Evolutionary conservation across 2,888 invertebrate genomes (phyloP).

Genomic region (Agrotis exclamationis): DNA sequence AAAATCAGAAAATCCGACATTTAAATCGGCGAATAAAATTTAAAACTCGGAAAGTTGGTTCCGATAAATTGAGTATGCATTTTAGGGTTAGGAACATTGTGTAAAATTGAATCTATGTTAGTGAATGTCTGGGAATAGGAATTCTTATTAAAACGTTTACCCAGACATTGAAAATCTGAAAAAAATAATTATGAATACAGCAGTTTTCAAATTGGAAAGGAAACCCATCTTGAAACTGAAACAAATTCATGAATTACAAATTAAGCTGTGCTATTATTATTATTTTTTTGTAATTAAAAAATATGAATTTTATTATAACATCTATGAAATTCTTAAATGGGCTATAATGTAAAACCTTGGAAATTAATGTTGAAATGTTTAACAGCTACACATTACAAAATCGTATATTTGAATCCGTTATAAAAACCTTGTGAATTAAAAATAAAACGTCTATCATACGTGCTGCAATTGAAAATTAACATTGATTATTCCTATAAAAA

Average conservation of each 20-base stretch:
- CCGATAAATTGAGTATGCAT: conserved; percentile 6
- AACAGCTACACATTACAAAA: conserved; percentile 56
- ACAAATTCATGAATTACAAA: background rate
- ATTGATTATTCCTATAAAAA: conserved; percentile 37
- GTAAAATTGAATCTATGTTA: background rate
- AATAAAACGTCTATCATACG: conserved; percentile 45
- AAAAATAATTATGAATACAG: no score
- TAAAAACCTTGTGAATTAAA: conserved; percentile 56
- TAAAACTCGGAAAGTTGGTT: background rate
- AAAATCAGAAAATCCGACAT: conserved; percentile 33
- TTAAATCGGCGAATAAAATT: conserved; percentile 32
- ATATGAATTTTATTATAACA: conserved; percentile 10
- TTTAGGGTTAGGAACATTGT: conserved; percentile 5
- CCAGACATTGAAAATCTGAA: background rate
- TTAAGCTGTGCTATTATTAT: background rate
- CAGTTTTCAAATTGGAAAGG: background rate
- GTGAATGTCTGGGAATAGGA: background rate
- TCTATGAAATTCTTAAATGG: conserved; percentile 40
- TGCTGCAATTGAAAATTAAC: conserved; percentile 43
- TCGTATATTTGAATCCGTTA: conserved; percentile 54
- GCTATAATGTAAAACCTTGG: conserved; percentile 58
- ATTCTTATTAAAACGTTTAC: background rate
- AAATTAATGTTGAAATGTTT: conserved; percentile 56
- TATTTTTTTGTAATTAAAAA: no score
- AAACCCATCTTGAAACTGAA: background rate